Percentiles rank a stretch among this genome's conserved stretches.
Conservation (phyloP, 2,888 invertebrate genomes). For the Luperina testacea region DNA sequence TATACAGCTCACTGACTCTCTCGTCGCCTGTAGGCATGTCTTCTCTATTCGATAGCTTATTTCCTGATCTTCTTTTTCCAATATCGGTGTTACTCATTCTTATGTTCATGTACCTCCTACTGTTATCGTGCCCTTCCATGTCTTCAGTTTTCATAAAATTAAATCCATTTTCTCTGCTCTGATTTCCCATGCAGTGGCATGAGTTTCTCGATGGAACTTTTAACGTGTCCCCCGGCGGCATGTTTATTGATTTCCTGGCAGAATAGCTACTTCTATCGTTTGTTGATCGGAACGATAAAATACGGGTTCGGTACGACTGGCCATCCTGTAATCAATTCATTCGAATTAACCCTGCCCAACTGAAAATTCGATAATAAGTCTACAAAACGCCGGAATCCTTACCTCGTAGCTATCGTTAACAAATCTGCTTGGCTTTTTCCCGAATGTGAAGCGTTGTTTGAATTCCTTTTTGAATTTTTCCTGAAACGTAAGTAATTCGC, state of each 20-base stretch:
- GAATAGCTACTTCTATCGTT: conserved; percentile 83
- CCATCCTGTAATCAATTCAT: conserved; percentile 81
- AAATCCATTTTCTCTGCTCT: conserved; percentile 79
- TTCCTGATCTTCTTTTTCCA: conserved; percentile 71
- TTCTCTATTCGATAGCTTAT: conserved; percentile 70
- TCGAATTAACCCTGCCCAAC: conserved; percentile 11
- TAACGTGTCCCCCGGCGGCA: conserved; percentile 75
- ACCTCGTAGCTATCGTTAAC: conserved; percentile 88
- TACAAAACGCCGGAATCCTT: conserved; percentile 47
- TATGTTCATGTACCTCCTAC: conserved; percentile 67
- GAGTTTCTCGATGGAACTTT: conserved; percentile 77
- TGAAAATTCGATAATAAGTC: conserved; percentile 13
- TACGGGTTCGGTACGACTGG: conserved; percentile 84
- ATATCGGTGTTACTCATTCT: conserved; percentile 68
- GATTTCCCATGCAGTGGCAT: conserved; percentile 78
- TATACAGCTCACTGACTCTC: conserved; percentile 85
- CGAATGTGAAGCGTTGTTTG: conserved; percentile 92
- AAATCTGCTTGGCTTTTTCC: conserved; percentile 84
- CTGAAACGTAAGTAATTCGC: conserved; percentile 82
- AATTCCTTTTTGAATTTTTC: conserved; percentile 95
- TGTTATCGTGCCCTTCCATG: conserved; percentile 70
- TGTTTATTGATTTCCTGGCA: conserved; percentile 81
- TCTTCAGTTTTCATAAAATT: conserved; percentile 74
- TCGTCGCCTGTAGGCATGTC: conserved; percentile 82
- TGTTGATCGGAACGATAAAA: conserved; percentile 85